A percentile compares a stretch with the other conserved stretches of the same genome.
These are phyloP conservation scores for Ormyrus nitidulus DNA, from an alignment of 2,888 invertebrate genomes.

Conservation along the genomic window DNA sequence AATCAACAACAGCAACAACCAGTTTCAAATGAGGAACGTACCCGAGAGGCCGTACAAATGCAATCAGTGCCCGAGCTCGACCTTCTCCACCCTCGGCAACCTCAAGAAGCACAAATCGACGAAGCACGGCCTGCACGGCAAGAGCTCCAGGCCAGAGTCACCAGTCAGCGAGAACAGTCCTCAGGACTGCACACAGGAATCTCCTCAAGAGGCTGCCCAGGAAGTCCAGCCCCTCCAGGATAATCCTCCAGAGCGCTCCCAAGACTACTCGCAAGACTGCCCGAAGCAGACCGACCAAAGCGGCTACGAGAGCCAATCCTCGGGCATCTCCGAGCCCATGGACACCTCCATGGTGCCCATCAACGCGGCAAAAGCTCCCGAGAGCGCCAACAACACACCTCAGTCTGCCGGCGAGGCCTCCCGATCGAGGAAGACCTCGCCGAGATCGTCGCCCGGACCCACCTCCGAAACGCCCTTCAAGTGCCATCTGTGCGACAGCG, in stretches of 20 bases:
- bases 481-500: conserved; percentile 94
- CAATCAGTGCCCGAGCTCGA: conserved; percentile 87
- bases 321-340: conserved; percentile 65
- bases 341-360: conserved; percentile 63
- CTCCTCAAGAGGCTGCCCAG: background rate
- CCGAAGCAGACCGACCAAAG: conserved; percentile 70
- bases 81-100: conserved; percentile 87
- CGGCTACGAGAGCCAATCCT: conserved; percentile 72
- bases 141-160: conserved; percentile 70
- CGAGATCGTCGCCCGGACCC: conserved; percentile 69
- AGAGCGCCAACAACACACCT: conserved; percentile 53
- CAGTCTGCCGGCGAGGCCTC: conserved; percentile 57
- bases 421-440: conserved; percentile 66
- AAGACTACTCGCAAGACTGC: conserved; percentile 9
- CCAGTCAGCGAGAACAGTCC: conserved; percentile 68
- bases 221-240: background rate
- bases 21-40: conserved; percentile 80
- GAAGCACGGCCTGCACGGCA: conserved; percentile 77
- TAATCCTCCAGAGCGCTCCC: background rate
- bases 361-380: conserved; percentile 66
- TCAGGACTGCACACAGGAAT: conserved; percentile 9
- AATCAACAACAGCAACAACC: conserved; percentile 70
- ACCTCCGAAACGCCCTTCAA: conserved; percentile 86
- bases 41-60: conserved; percentile 89
- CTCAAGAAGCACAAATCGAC: conserved; percentile 86